Conservation (phyloP, 2,797 vertebrate species). For the Denticeps clupeoides region DNA sequence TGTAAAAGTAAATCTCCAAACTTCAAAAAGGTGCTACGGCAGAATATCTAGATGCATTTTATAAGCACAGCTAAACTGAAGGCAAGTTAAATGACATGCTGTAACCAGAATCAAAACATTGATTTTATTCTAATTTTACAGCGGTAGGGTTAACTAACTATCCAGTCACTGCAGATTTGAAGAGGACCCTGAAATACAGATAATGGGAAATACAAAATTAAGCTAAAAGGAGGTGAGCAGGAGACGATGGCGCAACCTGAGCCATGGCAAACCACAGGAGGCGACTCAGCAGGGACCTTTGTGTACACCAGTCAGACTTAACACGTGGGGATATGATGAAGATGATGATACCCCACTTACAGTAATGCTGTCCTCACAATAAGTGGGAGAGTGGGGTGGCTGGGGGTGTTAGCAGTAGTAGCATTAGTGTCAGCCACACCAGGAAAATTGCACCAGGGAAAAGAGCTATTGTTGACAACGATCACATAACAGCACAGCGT, state of each 20-base stretch:
- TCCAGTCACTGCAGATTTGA: too few relatives aligned
- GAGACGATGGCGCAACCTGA: not conserved
- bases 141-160: too few relatives aligned
- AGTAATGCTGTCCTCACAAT: not conserved
- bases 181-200: constrained; percentile 11
- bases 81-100: too few relatives aligned
- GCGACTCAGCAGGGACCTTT: constrained; percentile 5
- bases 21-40: too few relatives aligned
- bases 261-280: constrained; percentile 3
- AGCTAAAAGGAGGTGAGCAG: constrained; percentile 11
- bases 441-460: not conserved
- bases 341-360: constrained; percentile 4
- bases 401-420: not conserved
- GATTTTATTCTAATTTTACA: too few relatives aligned
- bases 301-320: not conserved
- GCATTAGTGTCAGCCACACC: not conserved
- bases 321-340: not conserved
- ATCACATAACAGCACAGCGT: too few relatives aligned
- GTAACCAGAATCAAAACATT: not conserved
- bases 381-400: too few relatives aligned
- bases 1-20: too few relatives aligned
- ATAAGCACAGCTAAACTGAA: too few relatives aligned
- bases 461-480: not conserved
- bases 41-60: too few relatives aligned
- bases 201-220: constrained; percentile 7